These are phyloP conservation scores for Centroberyx gerrardi DNA, from an alignment of 2,797 vertebrate genomes.

Conservation along the genomic window DNA sequence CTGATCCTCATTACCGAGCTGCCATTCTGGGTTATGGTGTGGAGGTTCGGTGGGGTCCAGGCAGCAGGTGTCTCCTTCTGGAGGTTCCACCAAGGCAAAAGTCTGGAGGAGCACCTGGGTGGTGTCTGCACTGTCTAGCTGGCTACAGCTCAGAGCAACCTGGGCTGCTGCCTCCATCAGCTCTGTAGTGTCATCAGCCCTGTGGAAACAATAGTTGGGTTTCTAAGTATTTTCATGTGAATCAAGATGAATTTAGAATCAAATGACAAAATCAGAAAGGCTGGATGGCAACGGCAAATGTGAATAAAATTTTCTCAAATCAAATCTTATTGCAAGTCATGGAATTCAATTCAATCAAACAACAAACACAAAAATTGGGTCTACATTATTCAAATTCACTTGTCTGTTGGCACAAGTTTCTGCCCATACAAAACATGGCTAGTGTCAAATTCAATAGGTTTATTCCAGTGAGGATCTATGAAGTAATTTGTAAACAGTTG, in stretches of 20 bases:
- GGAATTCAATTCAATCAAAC: no score
- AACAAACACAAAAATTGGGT: no score
- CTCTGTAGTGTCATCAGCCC: conserved; percentile 79
- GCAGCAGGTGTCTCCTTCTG: conserved; percentile 59
- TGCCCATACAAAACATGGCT: no score
- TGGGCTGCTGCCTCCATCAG: conserved; percentile 76
- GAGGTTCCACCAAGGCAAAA: conserved; percentile 78
- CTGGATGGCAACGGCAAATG: no score
- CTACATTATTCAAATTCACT: no score
- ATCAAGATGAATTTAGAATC: neutral
- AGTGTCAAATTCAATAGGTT: no score
- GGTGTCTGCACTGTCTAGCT: conserved; percentile 62
- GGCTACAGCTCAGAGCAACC: conserved; percentile 46
- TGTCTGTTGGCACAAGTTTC: no score
- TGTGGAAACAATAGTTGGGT: conserved; percentile 48
- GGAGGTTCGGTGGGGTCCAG: conserved; percentile 22
- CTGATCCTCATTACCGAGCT: conserved; percentile 1
- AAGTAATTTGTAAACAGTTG: no score
- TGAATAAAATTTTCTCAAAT: no score
- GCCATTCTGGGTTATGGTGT: conserved; percentile 10
- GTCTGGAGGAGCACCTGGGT: conserved; percentile 84
- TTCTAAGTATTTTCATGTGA: neutral
- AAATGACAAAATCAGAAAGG: no score
- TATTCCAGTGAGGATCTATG: no score
- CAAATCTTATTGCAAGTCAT: no score